Evolutionary conservation across 2,113 vertebrate species (phyloP).

Genomic region (Loxodonta africana): DNA sequence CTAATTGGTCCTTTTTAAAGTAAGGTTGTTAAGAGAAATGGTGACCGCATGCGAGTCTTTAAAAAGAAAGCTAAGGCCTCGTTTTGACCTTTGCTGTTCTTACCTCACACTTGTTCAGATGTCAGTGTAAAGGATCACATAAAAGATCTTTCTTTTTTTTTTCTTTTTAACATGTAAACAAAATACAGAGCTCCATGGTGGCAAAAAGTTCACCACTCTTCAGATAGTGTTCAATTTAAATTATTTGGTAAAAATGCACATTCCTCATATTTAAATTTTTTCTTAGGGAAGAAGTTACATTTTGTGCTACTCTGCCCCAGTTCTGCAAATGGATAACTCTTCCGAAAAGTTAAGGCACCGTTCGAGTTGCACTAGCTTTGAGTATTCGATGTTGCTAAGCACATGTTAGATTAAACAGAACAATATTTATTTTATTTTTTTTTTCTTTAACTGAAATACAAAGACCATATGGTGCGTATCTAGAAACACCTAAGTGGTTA

Average conservation of each 20-base stretch:
- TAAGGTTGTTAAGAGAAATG: neutral
- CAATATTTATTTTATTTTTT: constrained; percentile 73
- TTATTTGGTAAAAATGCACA: neutral
- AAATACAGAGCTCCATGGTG: neutral
- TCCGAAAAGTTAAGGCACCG: neutral
- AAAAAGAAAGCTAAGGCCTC: neutral
- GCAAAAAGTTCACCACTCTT: neutral
- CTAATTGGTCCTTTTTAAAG: neutral
- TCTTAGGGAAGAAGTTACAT: neutral
- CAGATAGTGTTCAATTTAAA: neutral
- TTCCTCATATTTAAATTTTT: neutral
- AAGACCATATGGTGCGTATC: constrained; percentile 88
- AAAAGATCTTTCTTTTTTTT: neutral
- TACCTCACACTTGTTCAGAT: neutral
- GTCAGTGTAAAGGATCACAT: neutral
- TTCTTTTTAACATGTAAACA: neutral
- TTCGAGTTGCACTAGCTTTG: neutral
- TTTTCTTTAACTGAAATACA: constrained; percentile 66
- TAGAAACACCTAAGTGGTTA: constrained; percentile 90
- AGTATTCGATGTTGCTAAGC: constrained; percentile 64
- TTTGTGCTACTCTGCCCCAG: neutral
- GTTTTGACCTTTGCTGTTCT: neutral
- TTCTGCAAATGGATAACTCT: neutral
- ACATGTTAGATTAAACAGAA: constrained; percentile 74
- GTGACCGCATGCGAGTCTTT: neutral